Conservation (phyloP, 2,888 invertebrate species). For the Pedicia rivosa region DNA sequence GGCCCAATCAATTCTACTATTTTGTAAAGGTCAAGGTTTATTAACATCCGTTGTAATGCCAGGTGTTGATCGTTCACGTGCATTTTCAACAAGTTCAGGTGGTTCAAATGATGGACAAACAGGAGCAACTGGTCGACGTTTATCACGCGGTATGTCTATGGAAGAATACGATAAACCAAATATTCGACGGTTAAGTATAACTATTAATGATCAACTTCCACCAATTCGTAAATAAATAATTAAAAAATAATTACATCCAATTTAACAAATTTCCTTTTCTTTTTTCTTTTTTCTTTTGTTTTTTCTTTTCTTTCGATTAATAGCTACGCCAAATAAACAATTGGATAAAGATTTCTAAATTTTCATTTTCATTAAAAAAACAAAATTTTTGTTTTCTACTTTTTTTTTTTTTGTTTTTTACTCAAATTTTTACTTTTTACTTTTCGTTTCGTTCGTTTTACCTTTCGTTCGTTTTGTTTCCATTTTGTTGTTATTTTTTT, state of each 20-base stretch:
- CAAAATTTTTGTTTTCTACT: too few species aligned
- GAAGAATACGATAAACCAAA: conserved; percentile 71
- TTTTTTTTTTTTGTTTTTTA: too few species aligned
- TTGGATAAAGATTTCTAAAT: conserved; percentile 5
- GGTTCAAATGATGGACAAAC: conserved; percentile 32
- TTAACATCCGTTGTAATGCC: conserved; percentile 69
- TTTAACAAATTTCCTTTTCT: conserved; percentile 3
- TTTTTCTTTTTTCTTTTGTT: background rate
- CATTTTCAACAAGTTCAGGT: conserved; percentile 37
- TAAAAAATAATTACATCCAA: conserved; percentile 1
- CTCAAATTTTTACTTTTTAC: too few species aligned
- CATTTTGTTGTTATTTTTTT: too few species aligned
- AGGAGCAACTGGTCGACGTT: conserved; percentile 28
- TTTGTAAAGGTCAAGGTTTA: conserved; percentile 76
- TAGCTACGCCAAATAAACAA: conserved; percentile 5
- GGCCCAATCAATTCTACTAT: conserved; percentile 68
- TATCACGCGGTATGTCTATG: conserved; percentile 55
- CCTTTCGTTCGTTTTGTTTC: too few species aligned
- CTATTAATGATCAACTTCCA: conserved; percentile 30
- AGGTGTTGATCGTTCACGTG: conserved; percentile 55
- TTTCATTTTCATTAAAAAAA: too few species aligned
- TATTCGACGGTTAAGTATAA: conserved; percentile 54
- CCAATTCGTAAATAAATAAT: conserved; percentile 43
- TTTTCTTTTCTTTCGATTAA: background rate
- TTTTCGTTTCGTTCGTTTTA: too few species aligned